A percentile compares a stretch with the other conserved stretches of the same genome.
Conservation (phyloP, 2,113 vertebrate genomes). For the Misgurnus anguillicaudatus region DNA sequence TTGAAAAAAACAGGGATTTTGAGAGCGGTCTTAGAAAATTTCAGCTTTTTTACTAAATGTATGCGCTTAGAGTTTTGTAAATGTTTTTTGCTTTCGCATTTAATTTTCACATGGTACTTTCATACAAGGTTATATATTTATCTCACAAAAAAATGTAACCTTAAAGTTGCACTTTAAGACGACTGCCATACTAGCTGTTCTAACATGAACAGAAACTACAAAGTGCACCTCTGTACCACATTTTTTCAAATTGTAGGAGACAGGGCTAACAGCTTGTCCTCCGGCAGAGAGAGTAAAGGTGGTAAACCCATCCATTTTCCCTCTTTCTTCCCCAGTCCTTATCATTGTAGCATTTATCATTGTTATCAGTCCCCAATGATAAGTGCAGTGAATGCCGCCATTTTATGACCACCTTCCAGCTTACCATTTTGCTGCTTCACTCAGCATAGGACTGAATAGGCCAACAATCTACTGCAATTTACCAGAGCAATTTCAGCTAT, state of each 20-base stretch:
- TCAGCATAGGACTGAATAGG: conserved; percentile 45
- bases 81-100: too few relatives aligned
- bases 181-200: background rate
- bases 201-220: background rate
- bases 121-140: too few relatives aligned
- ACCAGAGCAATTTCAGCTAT: conserved; percentile 60
- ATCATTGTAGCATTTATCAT: conserved; percentile 23
- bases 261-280: background rate
- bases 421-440: conserved; percentile 37
- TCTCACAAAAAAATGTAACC: too few relatives aligned
- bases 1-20: too few relatives aligned
- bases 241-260: background rate
- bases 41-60: too few relatives aligned
- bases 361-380: conserved; percentile 23
- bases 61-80: too few relatives aligned
- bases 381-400: conserved; percentile 32
- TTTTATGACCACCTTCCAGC: conserved; percentile 42
- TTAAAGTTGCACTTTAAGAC: too few relatives aligned
- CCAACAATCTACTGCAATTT: conserved; percentile 63
- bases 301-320: conserved; percentile 3
- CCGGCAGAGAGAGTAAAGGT: background rate
- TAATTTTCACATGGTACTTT: too few relatives aligned
- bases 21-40: too few relatives aligned
- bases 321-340: background rate
- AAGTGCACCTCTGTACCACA: background rate